These are phyloP conservation scores for Amphiprion percula DNA, from an alignment of 2,113 vertebrate genomes.

Conservation along the genomic window DNA sequence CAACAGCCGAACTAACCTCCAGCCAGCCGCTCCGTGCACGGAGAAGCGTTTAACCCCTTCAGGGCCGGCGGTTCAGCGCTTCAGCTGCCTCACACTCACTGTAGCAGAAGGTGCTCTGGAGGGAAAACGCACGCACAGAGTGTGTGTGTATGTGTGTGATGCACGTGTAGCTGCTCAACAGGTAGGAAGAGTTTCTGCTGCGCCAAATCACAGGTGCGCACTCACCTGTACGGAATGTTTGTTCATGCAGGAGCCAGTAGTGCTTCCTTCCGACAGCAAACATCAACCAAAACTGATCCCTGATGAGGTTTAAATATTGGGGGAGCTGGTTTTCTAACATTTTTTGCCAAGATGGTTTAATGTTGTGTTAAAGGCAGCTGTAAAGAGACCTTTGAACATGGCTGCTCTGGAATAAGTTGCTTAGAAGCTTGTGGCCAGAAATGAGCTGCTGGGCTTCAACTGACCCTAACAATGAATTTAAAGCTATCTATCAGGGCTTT, in stretches of 20 bases:
- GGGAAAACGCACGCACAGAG: background rate
- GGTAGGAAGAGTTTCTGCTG: conserved; percentile 24
- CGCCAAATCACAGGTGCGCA: background rate
- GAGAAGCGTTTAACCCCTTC: conserved; percentile 76
- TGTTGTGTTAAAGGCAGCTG: too few species aligned
- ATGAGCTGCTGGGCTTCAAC: background rate
- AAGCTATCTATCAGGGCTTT: too few species aligned
- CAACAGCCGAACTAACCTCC: conserved; percentile 67
- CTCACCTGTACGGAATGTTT: background rate
- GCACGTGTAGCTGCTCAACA: conserved; percentile 45
- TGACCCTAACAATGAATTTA: too few species aligned
- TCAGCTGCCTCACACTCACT: background rate
- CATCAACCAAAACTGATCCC: background rate
- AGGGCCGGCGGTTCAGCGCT: conserved; percentile 19
- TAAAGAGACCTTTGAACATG: too few species aligned
- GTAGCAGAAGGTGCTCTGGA: background rate
- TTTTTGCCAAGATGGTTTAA: too few species aligned
- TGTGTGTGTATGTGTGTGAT: too few species aligned
- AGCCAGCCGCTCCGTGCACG: conserved; percentile 60
- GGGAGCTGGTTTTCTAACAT: too few species aligned
- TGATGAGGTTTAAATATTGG: too few species aligned
- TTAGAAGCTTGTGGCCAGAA: background rate
- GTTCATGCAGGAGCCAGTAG: background rate
- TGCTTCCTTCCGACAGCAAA: background rate
- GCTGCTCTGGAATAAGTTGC: too few species aligned